Percentiles rank a stretch among this genome's conserved stretches.
phyloP scores from a whole-genome alignment of 2,888 invertebrate genomes.

The Ceraclea dissimilis region DNA sequence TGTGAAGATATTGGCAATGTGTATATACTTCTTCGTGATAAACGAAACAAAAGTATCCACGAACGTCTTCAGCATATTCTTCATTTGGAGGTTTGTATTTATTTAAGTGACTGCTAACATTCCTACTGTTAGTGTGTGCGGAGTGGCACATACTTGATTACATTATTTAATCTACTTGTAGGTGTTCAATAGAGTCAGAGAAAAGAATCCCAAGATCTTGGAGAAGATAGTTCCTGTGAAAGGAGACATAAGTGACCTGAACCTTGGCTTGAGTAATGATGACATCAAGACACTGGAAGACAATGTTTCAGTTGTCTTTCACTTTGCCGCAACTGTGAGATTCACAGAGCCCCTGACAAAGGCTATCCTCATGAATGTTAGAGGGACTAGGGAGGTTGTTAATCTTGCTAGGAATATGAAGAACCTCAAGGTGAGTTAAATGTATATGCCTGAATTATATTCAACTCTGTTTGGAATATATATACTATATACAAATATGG shows the following conservation, averaged over 20 bases:
- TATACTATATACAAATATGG: no score
- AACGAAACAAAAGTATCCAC: slow-evolving; percentile 51
- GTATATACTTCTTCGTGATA: slow-evolving; percentile 60
- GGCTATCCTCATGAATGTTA: slow-evolving; percentile 24
- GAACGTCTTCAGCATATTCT: slow-evolving; percentile 53
- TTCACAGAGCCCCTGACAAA: slow-evolving; percentile 25
- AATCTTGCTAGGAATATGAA: slow-evolving; percentile 25
- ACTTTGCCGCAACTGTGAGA: slow-evolving; percentile 26
- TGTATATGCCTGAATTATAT: no score
- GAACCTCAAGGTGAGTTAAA: slow-evolving; percentile 26
- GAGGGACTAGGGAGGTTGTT: slow-evolving; percentile 25
- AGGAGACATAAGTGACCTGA: slow-evolving; percentile 22
- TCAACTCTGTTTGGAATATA: no score
- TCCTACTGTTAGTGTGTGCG: no score
- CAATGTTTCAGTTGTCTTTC: slow-evolving; percentile 25
- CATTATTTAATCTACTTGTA: no score
- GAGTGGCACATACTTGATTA: no score
- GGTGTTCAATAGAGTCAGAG: slow-evolving; percentile 24
- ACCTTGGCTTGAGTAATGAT: slow-evolving; percentile 23
- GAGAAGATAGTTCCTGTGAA: slow-evolving; percentile 24
- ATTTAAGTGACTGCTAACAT: no score
- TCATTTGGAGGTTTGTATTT: slow-evolving; percentile 26
- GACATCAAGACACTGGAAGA: slow-evolving; percentile 22
- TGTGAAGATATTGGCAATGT: slow-evolving; percentile 61
- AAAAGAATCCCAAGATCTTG: slow-evolving; percentile 18